These are phyloP conservation scores for Eupithecia tripunctaria DNA, from an alignment of 2,888 invertebrate species.

Conservation along the genomic window DNA sequence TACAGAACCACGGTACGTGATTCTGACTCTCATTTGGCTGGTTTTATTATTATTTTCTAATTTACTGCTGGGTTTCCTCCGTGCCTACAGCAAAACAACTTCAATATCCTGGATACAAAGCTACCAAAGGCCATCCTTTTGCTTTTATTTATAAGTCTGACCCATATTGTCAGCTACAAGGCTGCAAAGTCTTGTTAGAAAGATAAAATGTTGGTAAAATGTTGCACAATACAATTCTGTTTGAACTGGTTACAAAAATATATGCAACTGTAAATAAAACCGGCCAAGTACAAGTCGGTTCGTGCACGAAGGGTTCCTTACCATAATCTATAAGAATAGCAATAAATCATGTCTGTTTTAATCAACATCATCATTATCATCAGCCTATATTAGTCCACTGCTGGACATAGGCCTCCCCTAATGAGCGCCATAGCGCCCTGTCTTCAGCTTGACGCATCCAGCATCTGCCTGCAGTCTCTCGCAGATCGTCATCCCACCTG, in stretches of 20 bases:
- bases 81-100: neutral
- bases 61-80: neutral
- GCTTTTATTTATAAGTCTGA: constrained; percentile 35
- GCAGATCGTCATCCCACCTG: no score
- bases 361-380: no score
- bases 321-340: no score
- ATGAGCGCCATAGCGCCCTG: no score
- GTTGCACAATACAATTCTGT: neutral
- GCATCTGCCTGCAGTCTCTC: no score
- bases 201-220: neutral
- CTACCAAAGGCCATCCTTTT: constrained; percentile 7
- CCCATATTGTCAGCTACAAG: constrained; percentile 22
- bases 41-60: neutral
- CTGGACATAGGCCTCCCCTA: no score
- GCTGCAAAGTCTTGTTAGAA: neutral
- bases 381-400: no score
- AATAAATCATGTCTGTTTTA: no score
- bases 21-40: neutral
- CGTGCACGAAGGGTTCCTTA: no score
- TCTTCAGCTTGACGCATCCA: no score
- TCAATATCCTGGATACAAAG: neutral
- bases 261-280: neutral
- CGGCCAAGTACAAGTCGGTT: no score
- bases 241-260: neutral
- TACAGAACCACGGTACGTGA: no score